A percentile compares a stretch with the other conserved stretches of the same genome.
Evolutionary conservation across 2,888 invertebrate species (phyloP).

Genomic region (Agrochola litura): DNA sequence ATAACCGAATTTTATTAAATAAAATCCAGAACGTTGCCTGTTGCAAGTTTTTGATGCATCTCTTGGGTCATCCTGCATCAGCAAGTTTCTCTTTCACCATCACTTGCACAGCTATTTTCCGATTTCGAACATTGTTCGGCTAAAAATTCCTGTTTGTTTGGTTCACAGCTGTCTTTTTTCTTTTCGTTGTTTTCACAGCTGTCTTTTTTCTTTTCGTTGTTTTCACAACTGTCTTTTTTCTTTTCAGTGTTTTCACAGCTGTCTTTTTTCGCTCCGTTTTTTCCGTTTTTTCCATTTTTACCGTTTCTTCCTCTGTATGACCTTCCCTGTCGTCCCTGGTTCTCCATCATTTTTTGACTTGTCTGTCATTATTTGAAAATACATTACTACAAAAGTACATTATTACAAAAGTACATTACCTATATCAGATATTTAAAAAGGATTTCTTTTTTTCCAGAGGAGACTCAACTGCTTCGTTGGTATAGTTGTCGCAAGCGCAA

Average conservation of each 20-base stretch:
- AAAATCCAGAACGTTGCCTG: not conserved
- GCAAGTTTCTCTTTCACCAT: not conserved
- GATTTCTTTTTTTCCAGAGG: not conserved
- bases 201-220: no score
- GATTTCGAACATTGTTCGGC: conserved; percentile 24
- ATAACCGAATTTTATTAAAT: conserved; percentile 23
- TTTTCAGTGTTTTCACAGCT: not conserved
- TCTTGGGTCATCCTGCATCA: not conserved
- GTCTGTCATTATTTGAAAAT: conserved; percentile 11
- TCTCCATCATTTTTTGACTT: not conserved
- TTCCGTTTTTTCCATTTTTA: not conserved
- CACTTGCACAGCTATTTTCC: not conserved
- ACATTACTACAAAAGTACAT: no score
- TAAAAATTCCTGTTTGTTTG: not conserved
- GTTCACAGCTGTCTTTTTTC: no score
- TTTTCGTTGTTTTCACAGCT: no score
- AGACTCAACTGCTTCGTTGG: not conserved
- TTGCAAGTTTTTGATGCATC: not conserved
- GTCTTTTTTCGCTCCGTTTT: not conserved
- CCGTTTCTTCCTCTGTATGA: not conserved
- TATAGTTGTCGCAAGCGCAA: no score
- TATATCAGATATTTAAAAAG: not conserved
- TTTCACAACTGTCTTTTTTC: no score
- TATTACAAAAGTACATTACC: not conserved
- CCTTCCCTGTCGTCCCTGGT: not conserved